Conservation (phyloP, 1,140 invertebrate species). For the Rhyzopertha dominica region DNA sequence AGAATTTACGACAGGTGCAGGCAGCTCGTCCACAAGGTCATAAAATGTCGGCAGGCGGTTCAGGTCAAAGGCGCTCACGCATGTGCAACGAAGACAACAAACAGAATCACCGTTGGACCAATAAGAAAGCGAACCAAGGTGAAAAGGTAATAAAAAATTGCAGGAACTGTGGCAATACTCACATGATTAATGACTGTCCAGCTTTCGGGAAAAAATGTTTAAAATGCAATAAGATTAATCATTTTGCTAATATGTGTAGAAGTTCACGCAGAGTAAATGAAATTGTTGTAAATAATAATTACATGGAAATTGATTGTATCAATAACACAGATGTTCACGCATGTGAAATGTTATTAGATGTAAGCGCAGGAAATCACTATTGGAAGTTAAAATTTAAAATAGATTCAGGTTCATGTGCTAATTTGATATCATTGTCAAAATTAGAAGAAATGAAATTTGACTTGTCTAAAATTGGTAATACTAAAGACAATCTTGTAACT, state of each 20-base stretch:
- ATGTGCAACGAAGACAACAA: not conserved
- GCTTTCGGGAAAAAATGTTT: not conserved
- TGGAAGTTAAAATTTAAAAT: constrained; percentile 15
- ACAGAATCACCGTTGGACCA: too few species aligned
- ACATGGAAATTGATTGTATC: constrained; percentile 7
- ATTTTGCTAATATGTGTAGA: too few species aligned
- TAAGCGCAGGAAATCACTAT: not conserved
- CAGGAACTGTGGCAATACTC: too few species aligned
- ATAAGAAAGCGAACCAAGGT: too few species aligned
- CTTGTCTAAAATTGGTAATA: constrained; percentile 8
- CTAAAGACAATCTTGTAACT: constrained; percentile 6
- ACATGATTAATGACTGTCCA: constrained; percentile 1
- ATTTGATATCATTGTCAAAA: constrained; percentile 11
- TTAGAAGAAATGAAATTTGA: constrained; percentile 11
- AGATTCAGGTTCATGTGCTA: constrained; percentile 18
- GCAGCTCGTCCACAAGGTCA: not conserved
- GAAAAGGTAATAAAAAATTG: too few species aligned
- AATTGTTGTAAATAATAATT: constrained; percentile 10
- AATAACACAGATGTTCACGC: not conserved
- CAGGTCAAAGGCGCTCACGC: not conserved
- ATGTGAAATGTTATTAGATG: not conserved
- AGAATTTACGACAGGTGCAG: not conserved
- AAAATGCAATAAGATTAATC: too few species aligned
- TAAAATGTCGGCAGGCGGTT: not conserved
- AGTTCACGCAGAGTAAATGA: constrained; percentile 10